Evolutionary conservation across 2,113 vertebrate genomes (phyloP), one percentile per base, ranked within the genome.

Genomic region (Mystacornis crossleyi): DNA sequence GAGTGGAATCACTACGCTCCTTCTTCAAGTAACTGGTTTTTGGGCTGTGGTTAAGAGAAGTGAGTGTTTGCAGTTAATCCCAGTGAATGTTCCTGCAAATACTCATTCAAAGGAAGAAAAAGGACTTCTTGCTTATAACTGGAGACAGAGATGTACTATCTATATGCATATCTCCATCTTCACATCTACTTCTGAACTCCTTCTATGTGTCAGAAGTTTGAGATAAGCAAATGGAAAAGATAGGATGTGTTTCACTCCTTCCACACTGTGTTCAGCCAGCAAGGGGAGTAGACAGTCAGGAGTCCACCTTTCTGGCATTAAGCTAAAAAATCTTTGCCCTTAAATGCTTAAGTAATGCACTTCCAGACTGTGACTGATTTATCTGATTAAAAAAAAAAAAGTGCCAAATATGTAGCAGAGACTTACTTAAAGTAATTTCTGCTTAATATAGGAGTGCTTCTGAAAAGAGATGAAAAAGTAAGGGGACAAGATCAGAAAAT

Each of bases 1-100:
- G 34, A 24, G 10, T 43, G 48, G 33, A 62, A 77, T 81, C 62
- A 31, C 24, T 55, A 0, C 0, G 0, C 60, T 75, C 18, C 31
- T 93, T 78, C 42, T 82, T 61, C 64, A 70, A 18, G 36, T 55
- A 66, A 28, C 13, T 61, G 25, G 60, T 53, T 50, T 62, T 25
- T 15, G 31, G 65, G 25, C 65, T 78, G 23, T 4, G 0, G 8
- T 87, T 74, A n/a, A 45, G 65, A 72, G 50, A 72, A 40, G 12
- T 43, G 51, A 38, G 10, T 20, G 7, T 73, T 89, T 70, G 15
- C 50, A 54, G 1, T 50, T 50, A 91, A 62, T 87, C 36, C 10
- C 8, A 25, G 42, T n/a, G 40, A 73, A 62, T 18, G 14, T 45
- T 81, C 38, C 18, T 33, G 40, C 15, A 70, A 74, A 58, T 61